These are phyloP conservation scores for Podotricha telesiphe DNA, from an alignment of 2,888 invertebrate species.

Conservation along the genomic window DNA sequence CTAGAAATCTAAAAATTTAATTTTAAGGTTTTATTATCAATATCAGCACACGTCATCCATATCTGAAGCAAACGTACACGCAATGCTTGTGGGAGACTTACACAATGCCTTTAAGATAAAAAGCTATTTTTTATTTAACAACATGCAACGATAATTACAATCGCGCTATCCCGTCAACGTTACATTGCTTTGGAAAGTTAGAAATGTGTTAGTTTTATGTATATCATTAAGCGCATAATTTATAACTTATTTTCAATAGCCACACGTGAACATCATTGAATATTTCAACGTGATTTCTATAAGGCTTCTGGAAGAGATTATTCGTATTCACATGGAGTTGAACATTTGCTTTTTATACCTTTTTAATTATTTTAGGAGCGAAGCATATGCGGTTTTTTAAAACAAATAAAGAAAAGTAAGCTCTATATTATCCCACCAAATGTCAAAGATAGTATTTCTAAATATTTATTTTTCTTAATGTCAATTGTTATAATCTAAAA, in stretches of 20 bases:
- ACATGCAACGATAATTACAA: conserved; percentile 35
- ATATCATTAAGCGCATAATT: conserved; percentile 36
- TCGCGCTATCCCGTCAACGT: conserved; percentile 30
- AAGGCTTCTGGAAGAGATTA: conserved; percentile 24
- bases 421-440: background rate
- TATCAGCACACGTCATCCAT: conserved; percentile 17
- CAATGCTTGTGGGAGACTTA: conserved; percentile 43
- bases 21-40: background rate
- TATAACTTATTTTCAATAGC: conserved; percentile 23
- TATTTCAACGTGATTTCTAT: conserved; percentile 13
- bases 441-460: background rate
- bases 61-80: conserved; percentile 31
- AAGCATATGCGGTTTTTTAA: background rate
- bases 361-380: background rate
- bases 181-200: conserved; percentile 37
- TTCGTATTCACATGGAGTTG: background rate
- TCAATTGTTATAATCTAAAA: no score
- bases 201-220: conserved; percentile 25
- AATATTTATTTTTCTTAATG: background rate
- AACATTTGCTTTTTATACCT: background rate
- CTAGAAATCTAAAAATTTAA: background rate
- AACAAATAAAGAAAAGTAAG: background rate
- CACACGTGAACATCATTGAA: conserved; percentile 18
- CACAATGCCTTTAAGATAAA: conserved; percentile 38
- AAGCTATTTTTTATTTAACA: conserved; percentile 34